A percentile compares a stretch with the other conserved stretches of the same genome.
Conservation (phyloP, 2,888 invertebrate species). For the Synergus japonicus region DNA sequence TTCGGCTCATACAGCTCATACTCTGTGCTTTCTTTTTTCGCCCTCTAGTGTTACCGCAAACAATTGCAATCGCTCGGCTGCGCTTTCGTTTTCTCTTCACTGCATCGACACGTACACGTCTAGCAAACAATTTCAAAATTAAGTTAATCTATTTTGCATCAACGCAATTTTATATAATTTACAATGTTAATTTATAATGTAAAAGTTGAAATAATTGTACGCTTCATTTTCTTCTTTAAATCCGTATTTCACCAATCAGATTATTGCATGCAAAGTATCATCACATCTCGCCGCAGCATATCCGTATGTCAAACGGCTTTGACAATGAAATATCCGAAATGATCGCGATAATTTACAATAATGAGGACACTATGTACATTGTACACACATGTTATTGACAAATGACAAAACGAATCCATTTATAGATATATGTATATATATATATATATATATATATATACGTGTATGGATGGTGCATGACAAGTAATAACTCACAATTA, state of each 20-base stretch:
- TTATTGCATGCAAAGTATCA: not conserved
- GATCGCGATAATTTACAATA: constrained; percentile 23
- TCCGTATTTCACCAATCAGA: not conserved
- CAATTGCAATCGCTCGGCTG: constrained; percentile 23
- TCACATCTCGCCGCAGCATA: not conserved
- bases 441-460: not conserved
- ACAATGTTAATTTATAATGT: not conserved
- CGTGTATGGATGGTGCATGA: constrained; percentile 45
- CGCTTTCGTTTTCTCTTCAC: constrained; percentile 21
- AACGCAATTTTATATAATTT: constrained; percentile 1
- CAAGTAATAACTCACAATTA: constrained; percentile 60
- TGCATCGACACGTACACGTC: not conserved
- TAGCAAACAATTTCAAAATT: constrained; percentile 18
- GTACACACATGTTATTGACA: constrained; percentile 30
- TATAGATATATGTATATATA: not conserved
- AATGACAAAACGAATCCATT: not conserved
- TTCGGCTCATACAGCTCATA: constrained; percentile 18
- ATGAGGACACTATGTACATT: not conserved
- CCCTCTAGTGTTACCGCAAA: constrained; percentile 24
- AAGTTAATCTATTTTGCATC: not conserved
- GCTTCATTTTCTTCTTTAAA: not conserved
- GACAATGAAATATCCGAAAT: not conserved
- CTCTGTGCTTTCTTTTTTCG: constrained; percentile 3
- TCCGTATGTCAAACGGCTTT: not conserved
- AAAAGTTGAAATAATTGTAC: not conserved